Percentiles rank a stretch among this genome's conserved stretches.
Conservation (phyloP, 2,113 vertebrate genomes). For the Azemiops feae region DNA sequence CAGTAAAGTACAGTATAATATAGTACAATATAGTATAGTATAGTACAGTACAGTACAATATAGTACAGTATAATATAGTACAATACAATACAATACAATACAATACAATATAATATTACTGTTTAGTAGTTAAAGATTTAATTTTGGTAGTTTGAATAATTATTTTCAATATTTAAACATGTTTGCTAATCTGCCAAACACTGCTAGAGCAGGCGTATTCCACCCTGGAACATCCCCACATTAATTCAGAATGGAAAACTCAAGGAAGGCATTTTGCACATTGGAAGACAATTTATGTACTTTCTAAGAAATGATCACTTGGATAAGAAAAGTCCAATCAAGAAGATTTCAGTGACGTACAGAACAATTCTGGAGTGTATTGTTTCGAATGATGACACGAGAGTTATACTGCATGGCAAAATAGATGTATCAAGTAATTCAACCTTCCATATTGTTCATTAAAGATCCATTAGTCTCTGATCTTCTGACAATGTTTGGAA, state of each 20-base stretch:
- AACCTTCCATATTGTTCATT: neutral
- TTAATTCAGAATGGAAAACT: neutral
- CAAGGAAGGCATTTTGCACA: neutral
- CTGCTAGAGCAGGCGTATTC: neutral
- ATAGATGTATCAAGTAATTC: neutral
- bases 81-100: no score
- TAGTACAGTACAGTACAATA: no score
- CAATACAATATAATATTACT: neutral
- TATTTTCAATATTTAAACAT: neutral
- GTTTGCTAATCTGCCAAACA: neutral
- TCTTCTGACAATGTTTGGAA: neutral
- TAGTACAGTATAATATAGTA: no score
- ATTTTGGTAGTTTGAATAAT: neutral
- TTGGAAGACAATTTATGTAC: neutral
- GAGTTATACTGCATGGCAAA: neutral
- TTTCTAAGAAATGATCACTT: neutral
- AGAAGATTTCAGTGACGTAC: neutral
- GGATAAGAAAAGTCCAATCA: neutral
- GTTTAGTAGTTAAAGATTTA: neutral
- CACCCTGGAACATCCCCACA: neutral
- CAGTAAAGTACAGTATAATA: no score
- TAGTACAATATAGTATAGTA: no score
- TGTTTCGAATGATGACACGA: neutral
- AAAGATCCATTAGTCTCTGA: neutral
- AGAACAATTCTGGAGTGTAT: neutral